Percentiles rank a stretch among this genome's conserved stretches.
phyloP scores from a whole-genome alignment of 1,140 invertebrate genomes.

The Ptiloglossa arizonensis region DNA sequence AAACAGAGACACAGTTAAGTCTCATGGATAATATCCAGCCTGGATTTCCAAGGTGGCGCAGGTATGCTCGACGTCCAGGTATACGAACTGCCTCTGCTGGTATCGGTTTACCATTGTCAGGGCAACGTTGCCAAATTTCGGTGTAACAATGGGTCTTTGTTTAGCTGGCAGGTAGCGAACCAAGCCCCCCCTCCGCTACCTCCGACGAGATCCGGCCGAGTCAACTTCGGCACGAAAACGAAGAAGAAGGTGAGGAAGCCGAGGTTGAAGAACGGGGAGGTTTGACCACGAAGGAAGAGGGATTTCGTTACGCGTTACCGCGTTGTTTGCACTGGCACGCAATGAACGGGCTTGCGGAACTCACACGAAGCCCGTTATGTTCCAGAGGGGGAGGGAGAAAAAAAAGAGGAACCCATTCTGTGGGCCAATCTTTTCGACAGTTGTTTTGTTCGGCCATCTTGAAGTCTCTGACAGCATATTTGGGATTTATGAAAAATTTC shows the following conservation, averaged over 20 bases:
- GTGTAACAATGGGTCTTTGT: conserved; percentile 67
- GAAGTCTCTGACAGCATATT: too few species aligned
- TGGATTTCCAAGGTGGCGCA: conserved; percentile 30
- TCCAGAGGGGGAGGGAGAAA: too few species aligned
- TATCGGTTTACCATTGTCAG: conserved; percentile 74
- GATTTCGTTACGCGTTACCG: conserved; percentile 55
- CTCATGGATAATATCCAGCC: background rate
- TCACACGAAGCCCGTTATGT: conserved; percentile 38
- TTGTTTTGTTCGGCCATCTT: too few species aligned
- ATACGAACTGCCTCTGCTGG: conserved; percentile 43
- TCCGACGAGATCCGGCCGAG: background rate
- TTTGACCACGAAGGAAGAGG: conserved; percentile 31
- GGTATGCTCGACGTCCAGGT: conserved; percentile 56
- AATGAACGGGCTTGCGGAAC: conserved; percentile 37
- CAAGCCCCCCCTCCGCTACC: background rate
- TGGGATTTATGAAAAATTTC: too few species aligned
- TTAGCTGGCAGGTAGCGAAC: conserved; percentile 56
- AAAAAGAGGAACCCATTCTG: background rate
- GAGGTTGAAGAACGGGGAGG: background rate
- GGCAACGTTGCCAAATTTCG: conserved; percentile 74
- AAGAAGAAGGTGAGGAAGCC: conserved; percentile 26
- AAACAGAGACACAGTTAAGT: background rate
- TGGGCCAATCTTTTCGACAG: background rate
- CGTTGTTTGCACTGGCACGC: conserved; percentile 53
- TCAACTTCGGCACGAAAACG: conserved; percentile 30